A percentile compares a stretch with the other conserved stretches of the same genome.
phyloP scores from a whole-genome alignment of 2,113 vertebrate genomes.

The Pterocles burchelli region DNA sequence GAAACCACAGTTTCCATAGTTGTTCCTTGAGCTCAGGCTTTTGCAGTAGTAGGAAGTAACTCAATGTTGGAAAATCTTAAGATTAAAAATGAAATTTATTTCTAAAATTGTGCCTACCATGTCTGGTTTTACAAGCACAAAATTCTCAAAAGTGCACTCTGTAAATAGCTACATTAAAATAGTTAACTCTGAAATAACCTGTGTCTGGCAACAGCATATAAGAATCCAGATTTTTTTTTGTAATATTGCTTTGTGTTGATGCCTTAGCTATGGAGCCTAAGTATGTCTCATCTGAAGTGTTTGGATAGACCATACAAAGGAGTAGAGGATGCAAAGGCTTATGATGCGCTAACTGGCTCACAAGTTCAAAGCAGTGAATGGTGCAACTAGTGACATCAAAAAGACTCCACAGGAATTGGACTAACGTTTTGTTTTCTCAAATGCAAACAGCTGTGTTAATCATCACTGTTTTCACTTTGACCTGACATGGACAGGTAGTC shows the following conservation, averaged over 20 bases:
- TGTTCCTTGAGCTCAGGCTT: not conserved
- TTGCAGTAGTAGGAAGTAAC: not conserved
- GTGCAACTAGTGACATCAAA: not conserved
- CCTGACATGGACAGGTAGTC: not conserved
- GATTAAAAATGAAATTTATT: not conserved
- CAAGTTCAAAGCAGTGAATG: not conserved
- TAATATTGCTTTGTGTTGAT: not conserved
- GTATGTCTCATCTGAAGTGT: not conserved
- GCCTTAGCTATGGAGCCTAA: not conserved
- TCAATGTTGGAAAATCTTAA: not conserved
- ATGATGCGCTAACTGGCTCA: not conserved
- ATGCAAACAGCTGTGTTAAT: not conserved
- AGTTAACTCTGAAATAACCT: not conserved
- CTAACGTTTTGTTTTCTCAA: not conserved
- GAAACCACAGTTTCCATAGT: not conserved
- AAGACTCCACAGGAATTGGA: not conserved
- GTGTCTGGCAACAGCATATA: not conserved
- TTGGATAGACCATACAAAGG: not conserved
- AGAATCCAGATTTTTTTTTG: not conserved
- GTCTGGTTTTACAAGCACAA: not conserved
- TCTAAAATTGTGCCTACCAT: not conserved
- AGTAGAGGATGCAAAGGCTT: not conserved
- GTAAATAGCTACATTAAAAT: not conserved
- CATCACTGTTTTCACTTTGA: accelerated
- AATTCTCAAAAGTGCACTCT: not conserved